Conservation (phyloP, 2,113 vertebrate species). For the Cynocephalus volans region DNA sequence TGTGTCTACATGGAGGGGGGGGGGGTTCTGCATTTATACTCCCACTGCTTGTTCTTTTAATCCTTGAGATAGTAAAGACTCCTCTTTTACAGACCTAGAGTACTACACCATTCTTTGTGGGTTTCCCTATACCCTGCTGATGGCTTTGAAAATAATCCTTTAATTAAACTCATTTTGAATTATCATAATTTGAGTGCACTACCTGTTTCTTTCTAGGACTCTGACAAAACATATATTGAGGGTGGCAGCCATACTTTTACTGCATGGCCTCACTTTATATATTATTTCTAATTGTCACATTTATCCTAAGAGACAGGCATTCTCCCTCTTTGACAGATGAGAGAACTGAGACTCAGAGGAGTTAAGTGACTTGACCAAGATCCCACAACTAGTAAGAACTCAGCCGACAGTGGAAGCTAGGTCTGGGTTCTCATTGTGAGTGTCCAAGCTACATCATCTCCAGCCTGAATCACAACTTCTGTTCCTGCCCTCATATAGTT, state of each 20-base stretch:
- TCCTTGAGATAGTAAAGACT: neutral
- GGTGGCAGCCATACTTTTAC: neutral
- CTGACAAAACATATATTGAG: neutral
- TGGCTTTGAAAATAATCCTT: conserved; percentile 39
- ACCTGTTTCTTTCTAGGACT: conserved; percentile 46
- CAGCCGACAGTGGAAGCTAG: too few relatives aligned
- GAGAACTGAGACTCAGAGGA: neutral
- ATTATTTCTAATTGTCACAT: neutral
- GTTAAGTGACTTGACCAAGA: too few relatives aligned
- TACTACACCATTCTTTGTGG: neutral
- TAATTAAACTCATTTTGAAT: conserved; percentile 22
- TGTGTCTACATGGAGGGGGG: too few relatives aligned
- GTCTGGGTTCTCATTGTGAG: too few relatives aligned
- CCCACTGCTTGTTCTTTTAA: neutral
- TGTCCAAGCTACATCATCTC: too few relatives aligned
- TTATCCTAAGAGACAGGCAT: neutral
- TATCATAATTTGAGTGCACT: conserved; percentile 4
- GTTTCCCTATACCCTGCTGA: neutral
- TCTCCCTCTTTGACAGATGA: neutral
- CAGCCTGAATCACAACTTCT: neutral
- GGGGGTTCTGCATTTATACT: too few relatives aligned
- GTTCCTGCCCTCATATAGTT: neutral
- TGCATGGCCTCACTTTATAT: neutral
- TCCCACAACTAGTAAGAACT: too few relatives aligned
- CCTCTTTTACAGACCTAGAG: neutral